Evolutionary conservation across 1,140 invertebrate genomes (phyloP).

Genomic region (Ceratosolen fusciceps): DNA sequence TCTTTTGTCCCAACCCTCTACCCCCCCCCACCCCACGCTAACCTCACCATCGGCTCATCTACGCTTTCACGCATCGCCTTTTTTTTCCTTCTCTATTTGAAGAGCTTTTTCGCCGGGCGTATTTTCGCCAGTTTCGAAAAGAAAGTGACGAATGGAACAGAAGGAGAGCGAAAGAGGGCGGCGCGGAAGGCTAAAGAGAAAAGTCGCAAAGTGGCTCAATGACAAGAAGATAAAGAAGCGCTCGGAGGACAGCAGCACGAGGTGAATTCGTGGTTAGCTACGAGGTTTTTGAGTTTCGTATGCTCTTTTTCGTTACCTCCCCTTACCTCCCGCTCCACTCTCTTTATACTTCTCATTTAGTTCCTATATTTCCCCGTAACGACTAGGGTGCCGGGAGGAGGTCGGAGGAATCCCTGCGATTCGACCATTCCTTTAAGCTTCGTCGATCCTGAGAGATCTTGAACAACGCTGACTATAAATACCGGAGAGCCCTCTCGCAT

Average conservation of each 20-base stretch:
- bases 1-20: not conserved
- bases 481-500: conserved; percentile 15
- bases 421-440: conserved; percentile 52
- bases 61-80: no score
- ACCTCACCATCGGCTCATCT: no score
- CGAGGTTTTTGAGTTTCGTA: not conserved
- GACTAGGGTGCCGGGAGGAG: conserved; percentile 28
- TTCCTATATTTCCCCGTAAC: conserved; percentile 37
- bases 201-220: conserved; percentile 15
- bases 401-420: conserved; percentile 60
- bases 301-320: not conserved
- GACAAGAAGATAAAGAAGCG: conserved; percentile 40
- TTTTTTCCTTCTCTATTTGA: not conserved
- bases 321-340: not conserved
- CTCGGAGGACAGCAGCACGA: conserved; percentile 9
- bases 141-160: conserved; percentile 42
- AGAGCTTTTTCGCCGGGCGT: conserved; percentile 3
- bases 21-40: no score
- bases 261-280: conserved; percentile 15
- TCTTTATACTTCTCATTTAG: not conserved
- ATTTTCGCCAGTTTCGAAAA: not conserved
- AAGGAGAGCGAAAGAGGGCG: not conserved
- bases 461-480: conserved; percentile 45
- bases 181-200: conserved; percentile 4
- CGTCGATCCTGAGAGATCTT: conserved; percentile 22